phyloP scores from a whole-genome alignment of 2,888 invertebrate genomes.

The Coleophora deauratella region DNA sequence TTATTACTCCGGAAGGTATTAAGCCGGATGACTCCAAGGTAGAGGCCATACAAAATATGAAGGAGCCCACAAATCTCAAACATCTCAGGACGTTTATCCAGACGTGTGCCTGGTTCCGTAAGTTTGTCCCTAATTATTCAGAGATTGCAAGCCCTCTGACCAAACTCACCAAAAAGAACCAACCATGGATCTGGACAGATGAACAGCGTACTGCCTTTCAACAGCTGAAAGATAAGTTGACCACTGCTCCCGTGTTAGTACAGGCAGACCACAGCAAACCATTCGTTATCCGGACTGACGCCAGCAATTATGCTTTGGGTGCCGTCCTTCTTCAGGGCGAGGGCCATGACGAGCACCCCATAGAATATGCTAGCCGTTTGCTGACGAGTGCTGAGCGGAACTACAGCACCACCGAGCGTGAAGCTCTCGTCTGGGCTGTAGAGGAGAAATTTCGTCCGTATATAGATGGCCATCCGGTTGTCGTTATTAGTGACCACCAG shows the following conservation, averaged over 20 bases:
- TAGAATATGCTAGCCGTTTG: slow-evolving; percentile 22
- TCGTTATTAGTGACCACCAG: slow-evolving; percentile 44
- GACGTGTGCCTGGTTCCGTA: slow-evolving; percentile 25
- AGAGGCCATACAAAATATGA: slow-evolving; percentile 3
- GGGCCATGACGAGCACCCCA: slow-evolving; percentile 16
- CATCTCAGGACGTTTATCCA: slow-evolving; percentile 12
- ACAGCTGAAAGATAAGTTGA: slow-evolving; percentile 12
- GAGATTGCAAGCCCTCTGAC: slow-evolving; percentile 27
- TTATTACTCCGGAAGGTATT: slow-evolving; percentile 9
- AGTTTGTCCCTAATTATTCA: too few species aligned
- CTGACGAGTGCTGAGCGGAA: slow-evolving; percentile 11
- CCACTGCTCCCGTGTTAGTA: slow-evolving; percentile 18
- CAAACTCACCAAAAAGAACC: slow-evolving; percentile 22
- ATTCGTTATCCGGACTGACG: slow-evolving; percentile 21
- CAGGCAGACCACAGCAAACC: slow-evolving; percentile 19
- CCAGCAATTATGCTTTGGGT: slow-evolving; percentile 24
- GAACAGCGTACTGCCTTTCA: slow-evolving; percentile 16
- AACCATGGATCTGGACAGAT: slow-evolving; percentile 20
- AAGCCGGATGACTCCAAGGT: slow-evolving; percentile 7
- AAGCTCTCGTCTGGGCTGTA: slow-evolving; percentile 26
- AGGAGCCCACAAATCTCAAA: slow-evolving; percentile 7
- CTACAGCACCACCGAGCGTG: slow-evolving; percentile 34
- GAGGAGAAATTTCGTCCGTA: slow-evolving; percentile 19
- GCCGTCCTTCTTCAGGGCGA: slow-evolving; percentile 24
- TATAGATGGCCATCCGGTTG: slow-evolving; percentile 35